Evolutionary conservation across 1,140 invertebrate genomes (phyloP), one percentile per base, ranked within the genome.

Genomic region (Choristoneura fumiferana): DNA sequence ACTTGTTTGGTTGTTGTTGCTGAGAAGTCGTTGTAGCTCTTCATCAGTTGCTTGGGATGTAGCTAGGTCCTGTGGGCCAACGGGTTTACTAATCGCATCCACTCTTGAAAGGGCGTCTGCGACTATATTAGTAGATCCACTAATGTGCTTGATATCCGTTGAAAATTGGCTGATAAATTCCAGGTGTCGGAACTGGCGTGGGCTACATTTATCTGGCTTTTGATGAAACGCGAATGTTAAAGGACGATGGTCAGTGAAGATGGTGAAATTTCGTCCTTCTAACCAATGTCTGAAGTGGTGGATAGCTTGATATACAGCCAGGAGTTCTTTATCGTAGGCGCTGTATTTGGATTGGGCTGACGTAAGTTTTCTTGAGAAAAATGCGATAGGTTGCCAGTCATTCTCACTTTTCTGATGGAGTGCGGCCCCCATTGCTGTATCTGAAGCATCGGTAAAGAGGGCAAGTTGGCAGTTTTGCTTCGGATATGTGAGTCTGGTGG

Each of bases 81-180:
- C n/a, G n/a, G n/a, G n/a, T n/a, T n/a, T n/a, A n/a, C n/a, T n/a
- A 29, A 29, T 29, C 6, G 22, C 22, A 3, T 29, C 22, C 2
- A 29, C 22, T 29, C 22, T 2, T 6, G 22, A 29, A 2, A 29
- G 29, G 0, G 68, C 54, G 52, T 77, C 75, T 0, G 77, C 73
- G 0, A 68, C 63, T 0, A 57, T 35, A 39, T 87, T 84, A n/a
- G 60, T 18, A 2, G 12, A 8, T 4, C 80, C 84, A 1, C 58
- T 17, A n/a, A 90, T 63, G 55, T 29, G 6, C 2, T 6, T 2
- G 22, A 29, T 29, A 29, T 29, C 22, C 22, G 22, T 29, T 29
- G 2, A 84, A 69, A 79, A 87, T 64, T 89, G 80, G 0, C 67
- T 58, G 9, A 37, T 37, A 12, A 37, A 37, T 1, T 2, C 3